Conservation (phyloP, 2,888 invertebrate species). For the Sericinus montela region DNA sequence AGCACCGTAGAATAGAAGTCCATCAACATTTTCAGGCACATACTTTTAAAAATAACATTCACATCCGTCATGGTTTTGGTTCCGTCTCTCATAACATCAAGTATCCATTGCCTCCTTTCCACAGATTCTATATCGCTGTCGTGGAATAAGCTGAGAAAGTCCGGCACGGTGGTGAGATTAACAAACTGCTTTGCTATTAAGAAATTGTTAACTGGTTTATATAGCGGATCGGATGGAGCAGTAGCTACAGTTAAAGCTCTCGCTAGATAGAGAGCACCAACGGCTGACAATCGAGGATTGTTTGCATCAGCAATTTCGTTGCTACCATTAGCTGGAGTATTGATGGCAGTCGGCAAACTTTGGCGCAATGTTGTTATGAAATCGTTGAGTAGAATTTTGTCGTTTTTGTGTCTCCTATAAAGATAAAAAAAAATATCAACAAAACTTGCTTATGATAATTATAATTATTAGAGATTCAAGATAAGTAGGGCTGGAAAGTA, state of each 20-base stretch:
- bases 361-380: constrained; percentile 83
- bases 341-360: constrained; percentile 71
- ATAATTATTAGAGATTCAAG: no score
- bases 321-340: constrained; percentile 27
- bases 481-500: no score
- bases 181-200: constrained; percentile 87
- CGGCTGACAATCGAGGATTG: constrained; percentile 76
- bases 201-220: constrained; percentile 87
- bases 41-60: constrained; percentile 84
- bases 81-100: constrained; percentile 87
- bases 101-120: constrained; percentile 86
- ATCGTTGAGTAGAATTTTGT: constrained; percentile 83
- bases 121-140: constrained; percentile 85
- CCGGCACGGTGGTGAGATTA: constrained; percentile 90
- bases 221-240: constrained; percentile 87
- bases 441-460: no score
- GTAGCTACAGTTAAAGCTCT: constrained; percentile 84
- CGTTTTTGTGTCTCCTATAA: constrained; percentile 78
- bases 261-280: constrained; percentile 85
- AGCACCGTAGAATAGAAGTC: constrained; percentile 83
- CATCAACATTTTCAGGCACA: constrained; percentile 87
- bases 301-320: constrained; percentile 31
- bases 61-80: constrained; percentile 87
- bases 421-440: neutral
- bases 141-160: constrained; percentile 91